phyloP scores from a whole-genome alignment of 2,888 invertebrate species.

The Dynastes tityus region DNA sequence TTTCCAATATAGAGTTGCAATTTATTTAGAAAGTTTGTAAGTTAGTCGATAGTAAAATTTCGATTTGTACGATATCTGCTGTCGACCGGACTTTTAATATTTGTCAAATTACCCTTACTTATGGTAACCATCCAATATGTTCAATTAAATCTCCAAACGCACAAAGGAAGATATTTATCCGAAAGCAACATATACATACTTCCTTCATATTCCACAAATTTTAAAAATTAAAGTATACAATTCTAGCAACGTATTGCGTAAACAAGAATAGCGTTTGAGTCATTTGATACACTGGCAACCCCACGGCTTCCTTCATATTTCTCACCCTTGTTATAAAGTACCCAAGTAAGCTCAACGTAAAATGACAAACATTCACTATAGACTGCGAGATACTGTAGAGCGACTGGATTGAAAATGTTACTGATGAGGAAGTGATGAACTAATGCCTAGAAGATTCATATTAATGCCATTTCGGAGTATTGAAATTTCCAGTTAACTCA shows the following conservation, averaged over 20 bases:
- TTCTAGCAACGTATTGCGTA: neutral
- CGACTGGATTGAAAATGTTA: neutral
- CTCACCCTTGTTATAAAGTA: constrained; percentile 52
- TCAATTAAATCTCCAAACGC: too few relatives aligned
- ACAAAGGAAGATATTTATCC: neutral
- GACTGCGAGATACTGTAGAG: constrained; percentile 9
- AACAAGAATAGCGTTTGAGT: constrained; percentile 19
- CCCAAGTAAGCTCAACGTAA: constrained; percentile 48
- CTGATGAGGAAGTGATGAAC: neutral
- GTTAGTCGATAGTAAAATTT: too few relatives aligned
- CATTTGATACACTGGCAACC: constrained; percentile 36
- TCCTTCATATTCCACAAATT: neutral
- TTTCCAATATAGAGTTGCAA: too few relatives aligned
- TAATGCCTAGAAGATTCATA: too few relatives aligned
- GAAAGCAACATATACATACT: neutral
- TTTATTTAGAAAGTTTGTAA: too few relatives aligned
- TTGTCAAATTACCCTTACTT: too few relatives aligned
- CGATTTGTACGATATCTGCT: too few relatives aligned
- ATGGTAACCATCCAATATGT: too few relatives aligned
- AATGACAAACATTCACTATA: constrained; percentile 48
- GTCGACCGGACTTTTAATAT: too few relatives aligned
- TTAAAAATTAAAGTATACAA: neutral
- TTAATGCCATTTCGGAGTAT: too few relatives aligned
- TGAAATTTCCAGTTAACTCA: too few relatives aligned
- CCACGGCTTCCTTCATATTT: constrained; percentile 47